phyloP scores from a whole-genome alignment of 1,140 invertebrate species.

The Pinna nobilis region DNA sequence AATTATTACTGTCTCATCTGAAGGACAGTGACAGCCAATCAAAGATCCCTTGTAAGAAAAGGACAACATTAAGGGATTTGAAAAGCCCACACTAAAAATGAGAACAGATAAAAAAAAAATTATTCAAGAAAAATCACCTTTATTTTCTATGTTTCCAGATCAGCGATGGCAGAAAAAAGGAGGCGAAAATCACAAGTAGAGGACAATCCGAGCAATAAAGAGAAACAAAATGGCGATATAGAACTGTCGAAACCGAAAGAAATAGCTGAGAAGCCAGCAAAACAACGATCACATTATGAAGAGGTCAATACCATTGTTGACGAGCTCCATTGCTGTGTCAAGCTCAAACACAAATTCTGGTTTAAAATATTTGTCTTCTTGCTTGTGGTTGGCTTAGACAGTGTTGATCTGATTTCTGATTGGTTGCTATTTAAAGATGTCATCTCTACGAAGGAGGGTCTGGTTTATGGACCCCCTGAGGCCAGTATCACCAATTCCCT shows the following conservation, averaged over 20 bases:
- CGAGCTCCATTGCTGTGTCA: conserved; percentile 9
- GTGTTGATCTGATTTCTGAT: conserved; percentile 61
- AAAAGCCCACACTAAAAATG: too few species aligned
- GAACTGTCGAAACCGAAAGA: background rate
- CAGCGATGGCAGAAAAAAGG: too few species aligned
- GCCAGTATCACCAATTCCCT: conserved; percentile 44
- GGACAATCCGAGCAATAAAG: background rate
- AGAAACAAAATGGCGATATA: background rate
- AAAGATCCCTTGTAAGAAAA: too few species aligned
- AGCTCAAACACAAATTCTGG: conserved; percentile 40
- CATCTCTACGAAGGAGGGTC: conserved; percentile 50
- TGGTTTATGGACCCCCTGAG: conserved; percentile 63
- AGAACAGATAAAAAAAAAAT: too few species aligned
- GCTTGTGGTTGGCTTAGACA: conserved; percentile 51
- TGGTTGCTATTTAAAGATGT: conserved; percentile 67
- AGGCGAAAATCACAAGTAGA: too few species aligned
- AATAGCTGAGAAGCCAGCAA: background rate
- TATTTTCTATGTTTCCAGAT: too few species aligned
- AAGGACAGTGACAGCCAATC: too few species aligned
- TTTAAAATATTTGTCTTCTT: conserved; percentile 55
- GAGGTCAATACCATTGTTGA: conserved; percentile 5
- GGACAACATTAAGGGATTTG: too few species aligned
- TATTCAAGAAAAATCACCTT: too few species aligned
- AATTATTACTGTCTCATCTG: too few species aligned
- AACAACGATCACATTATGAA: conserved; percentile 4